Percentiles rank a stretch among this genome's conserved stretches.
Conservation (phyloP, 2,888 invertebrate genomes). For the Thyatira batis region DNA sequence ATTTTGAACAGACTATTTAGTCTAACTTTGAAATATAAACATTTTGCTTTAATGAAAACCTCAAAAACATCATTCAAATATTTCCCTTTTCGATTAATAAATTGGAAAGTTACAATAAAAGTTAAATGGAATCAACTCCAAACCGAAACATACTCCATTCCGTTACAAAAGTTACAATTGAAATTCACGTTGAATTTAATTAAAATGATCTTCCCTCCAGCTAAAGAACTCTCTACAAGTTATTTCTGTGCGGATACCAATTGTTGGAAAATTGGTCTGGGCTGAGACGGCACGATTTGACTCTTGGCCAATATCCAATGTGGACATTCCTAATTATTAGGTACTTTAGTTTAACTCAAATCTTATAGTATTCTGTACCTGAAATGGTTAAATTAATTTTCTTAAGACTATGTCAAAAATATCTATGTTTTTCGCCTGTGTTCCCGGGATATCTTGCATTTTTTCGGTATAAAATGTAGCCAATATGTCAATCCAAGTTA, state of each 20-base stretch:
- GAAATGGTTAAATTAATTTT: conserved; percentile 18
- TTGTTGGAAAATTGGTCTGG: conserved; percentile 47
- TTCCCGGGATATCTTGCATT: no score
- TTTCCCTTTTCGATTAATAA: neutral
- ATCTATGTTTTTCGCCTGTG: no score
- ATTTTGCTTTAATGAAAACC: neutral
- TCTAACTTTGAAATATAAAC: no score
- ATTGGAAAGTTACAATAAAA: neutral
- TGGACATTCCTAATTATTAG: conserved; percentile 40
- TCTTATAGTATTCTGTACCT: conserved; percentile 17
- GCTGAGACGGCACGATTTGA: conserved; percentile 8
- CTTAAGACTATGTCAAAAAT: conserved; percentile 23
- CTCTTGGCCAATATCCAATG: conserved; percentile 24
- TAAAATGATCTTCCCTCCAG: conserved; percentile 54
- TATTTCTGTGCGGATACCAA: conserved; percentile 53
- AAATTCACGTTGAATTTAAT: conserved; percentile 58
- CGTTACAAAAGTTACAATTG: conserved; percentile 40
- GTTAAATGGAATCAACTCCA: neutral
- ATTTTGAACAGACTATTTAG: no score
- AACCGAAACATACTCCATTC: neutral
- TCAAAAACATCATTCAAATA: neutral
- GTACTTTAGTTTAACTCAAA: conserved; percentile 14
- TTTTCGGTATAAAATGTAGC: no score
- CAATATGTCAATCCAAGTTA: no score
- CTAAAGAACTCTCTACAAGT: conserved; percentile 38